Evolutionary conservation across 1,140 invertebrate species (phyloP).

Genomic region (Eriocheir sinensis): DNA sequence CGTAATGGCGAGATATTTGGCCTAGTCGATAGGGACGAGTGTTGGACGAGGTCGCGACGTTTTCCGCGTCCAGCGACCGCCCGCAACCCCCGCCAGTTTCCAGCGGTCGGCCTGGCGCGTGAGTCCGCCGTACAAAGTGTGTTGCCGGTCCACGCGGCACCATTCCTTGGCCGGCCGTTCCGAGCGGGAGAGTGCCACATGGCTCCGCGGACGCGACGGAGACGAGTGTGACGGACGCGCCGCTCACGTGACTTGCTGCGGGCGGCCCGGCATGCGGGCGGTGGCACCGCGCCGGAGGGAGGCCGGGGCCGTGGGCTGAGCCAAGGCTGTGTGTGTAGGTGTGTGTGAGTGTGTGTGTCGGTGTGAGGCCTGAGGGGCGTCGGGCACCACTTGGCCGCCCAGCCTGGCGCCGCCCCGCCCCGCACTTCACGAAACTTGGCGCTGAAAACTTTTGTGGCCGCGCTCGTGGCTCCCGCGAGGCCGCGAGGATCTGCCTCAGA

Average conservation of each 20-base stretch:
- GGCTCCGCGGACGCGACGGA: conserved; percentile 1
- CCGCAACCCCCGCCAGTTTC: background rate
- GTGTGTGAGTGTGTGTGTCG: background rate
- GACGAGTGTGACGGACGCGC: background rate
- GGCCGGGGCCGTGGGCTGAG: background rate
- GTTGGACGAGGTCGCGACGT: background rate
- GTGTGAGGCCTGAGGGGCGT: background rate
- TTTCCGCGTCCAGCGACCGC: background rate
- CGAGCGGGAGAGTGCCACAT: background rate
- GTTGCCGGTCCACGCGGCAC: background rate
- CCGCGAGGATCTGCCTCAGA: background rate
- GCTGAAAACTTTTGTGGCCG: background rate
- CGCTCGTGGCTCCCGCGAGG: background rate
- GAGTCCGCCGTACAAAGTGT: background rate
- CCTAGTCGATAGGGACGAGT: background rate
- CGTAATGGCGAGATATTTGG: conserved; percentile 14
- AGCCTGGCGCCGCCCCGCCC: background rate
- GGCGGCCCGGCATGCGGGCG: background rate
- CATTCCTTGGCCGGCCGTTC: conserved; percentile 10
- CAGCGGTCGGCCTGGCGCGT: background rate
- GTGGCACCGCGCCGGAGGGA: background rate
- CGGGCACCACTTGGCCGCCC: background rate
- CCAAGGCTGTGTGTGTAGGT: background rate
- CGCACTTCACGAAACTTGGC: background rate
- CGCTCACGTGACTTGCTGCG: background rate